A percentile compares a stretch with the other conserved stretches of the same genome.
Evolutionary conservation across 2,888 invertebrate genomes (phyloP).

Genomic region (Tenthredo notha): DNA sequence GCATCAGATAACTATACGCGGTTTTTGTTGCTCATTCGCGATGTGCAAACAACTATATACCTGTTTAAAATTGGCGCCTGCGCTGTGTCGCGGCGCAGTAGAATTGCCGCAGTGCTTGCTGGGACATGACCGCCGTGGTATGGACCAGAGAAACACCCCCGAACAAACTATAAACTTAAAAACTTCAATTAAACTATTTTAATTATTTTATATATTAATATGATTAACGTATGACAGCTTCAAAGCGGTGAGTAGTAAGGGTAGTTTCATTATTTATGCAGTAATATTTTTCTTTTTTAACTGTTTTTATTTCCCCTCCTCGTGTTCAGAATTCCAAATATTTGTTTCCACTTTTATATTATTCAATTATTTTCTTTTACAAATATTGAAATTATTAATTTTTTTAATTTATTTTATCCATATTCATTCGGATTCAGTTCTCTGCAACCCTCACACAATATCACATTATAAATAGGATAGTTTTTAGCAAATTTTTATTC

Average conservation of each 20-base stretch:
- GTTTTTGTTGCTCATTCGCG: slow-evolving; percentile 4
- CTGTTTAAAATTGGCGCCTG: slow-evolving; percentile 49
- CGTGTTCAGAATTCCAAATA: neutral
- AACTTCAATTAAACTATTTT: neutral
- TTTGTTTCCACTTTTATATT: neutral
- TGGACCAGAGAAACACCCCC: slow-evolving; percentile 13
- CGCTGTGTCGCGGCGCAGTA: slow-evolving; percentile 43
- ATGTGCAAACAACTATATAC: slow-evolving; percentile 36
- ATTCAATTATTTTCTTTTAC: neutral
- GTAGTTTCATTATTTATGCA: slow-evolving; percentile 19
- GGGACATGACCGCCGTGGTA: slow-evolving; percentile 50
- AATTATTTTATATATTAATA: neutral
- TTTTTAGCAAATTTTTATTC: neutral
- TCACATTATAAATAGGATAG: neutral
- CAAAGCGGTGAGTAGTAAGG: slow-evolving; percentile 31
- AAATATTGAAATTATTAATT: neutral
- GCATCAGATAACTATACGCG: slow-evolving; percentile 29
- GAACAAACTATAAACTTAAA: neutral
- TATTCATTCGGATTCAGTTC: neutral
- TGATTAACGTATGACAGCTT: slow-evolving; percentile 12
- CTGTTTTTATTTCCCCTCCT: neutral
- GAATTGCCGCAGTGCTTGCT: slow-evolving; percentile 47
- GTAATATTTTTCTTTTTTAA: neutral
- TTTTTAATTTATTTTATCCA: neutral
- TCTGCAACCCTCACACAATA: neutral